A percentile compares a stretch with the other conserved stretches of the same genome.
phyloP scores from a whole-genome alignment of 2,113 vertebrate species.

The Galeopterus variegatus region DNA sequence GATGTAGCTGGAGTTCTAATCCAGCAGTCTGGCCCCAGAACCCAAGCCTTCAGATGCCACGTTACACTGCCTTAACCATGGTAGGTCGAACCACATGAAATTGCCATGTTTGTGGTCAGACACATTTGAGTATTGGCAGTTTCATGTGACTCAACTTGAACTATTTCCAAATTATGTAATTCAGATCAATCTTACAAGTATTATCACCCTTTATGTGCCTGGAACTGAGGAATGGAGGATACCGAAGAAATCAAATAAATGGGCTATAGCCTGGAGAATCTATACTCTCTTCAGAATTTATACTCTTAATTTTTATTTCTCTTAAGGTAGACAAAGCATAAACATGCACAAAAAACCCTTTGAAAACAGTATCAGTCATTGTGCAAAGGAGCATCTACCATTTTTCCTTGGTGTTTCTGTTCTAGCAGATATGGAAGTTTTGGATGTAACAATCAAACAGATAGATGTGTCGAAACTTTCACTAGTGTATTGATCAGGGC shows the following conservation, averaged over 20 bases:
- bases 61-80: background rate
- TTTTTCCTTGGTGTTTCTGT: background rate
- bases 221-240: background rate
- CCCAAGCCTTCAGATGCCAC: background rate
- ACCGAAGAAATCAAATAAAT: background rate
- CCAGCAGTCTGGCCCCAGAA: background rate
- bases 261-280: background rate
- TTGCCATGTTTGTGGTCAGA: background rate
- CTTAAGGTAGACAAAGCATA: background rate
- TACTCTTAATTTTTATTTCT: background rate
- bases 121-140: background rate
- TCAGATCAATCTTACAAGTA: background rate
- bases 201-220: background rate
- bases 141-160: background rate
- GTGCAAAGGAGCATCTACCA: background rate
- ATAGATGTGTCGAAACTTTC: background rate
- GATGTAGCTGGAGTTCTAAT: background rate
- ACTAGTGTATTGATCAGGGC: background rate
- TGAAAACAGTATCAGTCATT: background rate
- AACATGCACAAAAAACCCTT: background rate
- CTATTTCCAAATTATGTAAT: background rate
- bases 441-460: background rate
- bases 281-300: background rate
- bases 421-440: background rate
- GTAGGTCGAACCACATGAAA: background rate